Evolutionary conservation across 2,113 vertebrate species (phyloP), one percentile per base, ranked within the genome.

Genomic region (Poeciliopsis prolifica): DNA sequence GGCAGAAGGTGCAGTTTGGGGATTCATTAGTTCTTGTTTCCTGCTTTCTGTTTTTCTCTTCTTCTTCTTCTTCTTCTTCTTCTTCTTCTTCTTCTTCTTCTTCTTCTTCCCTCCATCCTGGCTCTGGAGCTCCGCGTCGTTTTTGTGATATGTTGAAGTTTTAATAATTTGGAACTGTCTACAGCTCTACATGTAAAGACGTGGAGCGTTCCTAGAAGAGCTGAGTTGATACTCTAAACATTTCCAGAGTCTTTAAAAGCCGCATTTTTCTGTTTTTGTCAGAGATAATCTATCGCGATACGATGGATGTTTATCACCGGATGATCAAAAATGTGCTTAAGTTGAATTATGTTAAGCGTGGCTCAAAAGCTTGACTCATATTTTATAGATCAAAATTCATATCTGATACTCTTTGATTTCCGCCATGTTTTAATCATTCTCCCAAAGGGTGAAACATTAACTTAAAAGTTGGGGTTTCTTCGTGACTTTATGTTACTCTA

Each of bases 21-120:
- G 72, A 86, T 89, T 89, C 87, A 88, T 91, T 88, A 82, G 79
- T 51, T 67, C 78, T 62, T 67, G 68, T 79, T 70, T 70, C 74
- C 61, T 42, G 63, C 30, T 24, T 11, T 37, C 12, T 26, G 29
- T 30, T 19, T 28, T 14, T 62, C 62, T 3, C 24, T n/a, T n/a
- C n/a, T 8, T 48, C n/a, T n/a, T n/a, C n/a, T n/a, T n/a, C n/a
- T n/a, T n/a, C n/a, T n/a, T n/a, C n/a, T n/a, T n/a, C n/a, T n/a
- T n/a, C n/a, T n/a, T n/a, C n/a, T n/a, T n/a, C n/a, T n/a, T n/a
- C n/a, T n/a, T n/a, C n/a, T n/a, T n/a, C n/a, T n/a, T n/a, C n/a
- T n/a, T n/a, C 29, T 29, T 63, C 30, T 28, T 42, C 29, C 61
- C n/a, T 29, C 51, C 31, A 35, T 65, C 44, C 61, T 42, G 29